phyloP scores from a whole-genome alignment of 1,140 invertebrate species.

The Spodoptera litura region DNA sequence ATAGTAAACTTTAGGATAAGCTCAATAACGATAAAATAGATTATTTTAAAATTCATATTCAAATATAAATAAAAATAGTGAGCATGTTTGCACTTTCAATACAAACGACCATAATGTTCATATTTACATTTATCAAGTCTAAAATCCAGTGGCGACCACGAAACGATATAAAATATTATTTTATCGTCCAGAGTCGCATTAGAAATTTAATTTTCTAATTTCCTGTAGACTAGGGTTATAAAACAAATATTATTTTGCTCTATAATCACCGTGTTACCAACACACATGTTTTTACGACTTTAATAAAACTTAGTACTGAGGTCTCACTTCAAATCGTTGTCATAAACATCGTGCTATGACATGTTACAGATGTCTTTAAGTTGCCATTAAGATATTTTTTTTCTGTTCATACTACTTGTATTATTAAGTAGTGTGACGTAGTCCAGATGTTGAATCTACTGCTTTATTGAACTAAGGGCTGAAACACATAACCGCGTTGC shows the following conservation, averaged over 20 bases:
- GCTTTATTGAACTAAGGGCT: no score
- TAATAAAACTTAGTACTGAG: slow-evolving; percentile 25
- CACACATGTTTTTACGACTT: slow-evolving; percentile 37
- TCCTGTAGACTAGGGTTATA: slow-evolving; percentile 11
- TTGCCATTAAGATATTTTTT: no score
- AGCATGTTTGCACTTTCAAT: no score
- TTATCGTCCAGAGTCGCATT: slow-evolving; percentile 33
- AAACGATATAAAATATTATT: neutral
- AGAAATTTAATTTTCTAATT: slow-evolving; percentile 47
- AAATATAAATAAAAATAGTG: no score
- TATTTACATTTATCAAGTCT: neutral
- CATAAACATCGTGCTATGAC: slow-evolving; percentile 1
- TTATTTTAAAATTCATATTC: no score
- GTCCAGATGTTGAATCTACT: no score
- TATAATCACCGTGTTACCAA: slow-evolving; percentile 31
- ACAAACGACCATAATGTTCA: no score
- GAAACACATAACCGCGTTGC: no score
- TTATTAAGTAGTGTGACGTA: no score
- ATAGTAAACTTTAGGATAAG: no score
- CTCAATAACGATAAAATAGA: no score
- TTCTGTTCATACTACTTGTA: no score
- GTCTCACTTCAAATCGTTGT: slow-evolving; percentile 10
- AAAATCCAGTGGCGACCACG: neutral
- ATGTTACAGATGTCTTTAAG: slow-evolving; percentile 1
- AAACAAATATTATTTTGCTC: slow-evolving; percentile 17